Base-by-base conservation (phyloP, 2,113 vertebrate species). In the Passer montanus region DNA sequence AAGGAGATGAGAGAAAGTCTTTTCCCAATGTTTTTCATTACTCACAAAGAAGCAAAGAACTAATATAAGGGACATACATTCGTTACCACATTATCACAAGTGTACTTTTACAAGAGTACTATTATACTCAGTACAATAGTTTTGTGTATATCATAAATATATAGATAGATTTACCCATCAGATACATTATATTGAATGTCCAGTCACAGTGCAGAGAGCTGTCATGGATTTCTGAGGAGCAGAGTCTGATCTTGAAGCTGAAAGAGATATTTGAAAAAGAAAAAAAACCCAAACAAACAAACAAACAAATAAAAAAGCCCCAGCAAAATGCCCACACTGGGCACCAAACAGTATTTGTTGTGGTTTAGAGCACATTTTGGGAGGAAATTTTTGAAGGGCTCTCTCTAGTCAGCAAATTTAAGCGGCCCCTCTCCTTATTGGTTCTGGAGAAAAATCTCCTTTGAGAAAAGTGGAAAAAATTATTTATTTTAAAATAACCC, bases 261-360 rank as follows among this genome's bases (percentile, higher is more conserved):
- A 84, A 74, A 46, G 10, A 49, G 2, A 15, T 62, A 30, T 2
- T 44, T 6, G 23, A 59, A 59, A 22, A 5, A 59, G 26, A 59
- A 49, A 41, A 41, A 37, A 50, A 24, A 55, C 35, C 35, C 39
- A 41, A 41, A 41, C 39, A 41, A 41, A 41, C 39, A 41, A 41
- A 44, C 43, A 33, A 22, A 9, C 17, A 20, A 5, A 24, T 24
- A 41, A 41, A 41, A 41, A 41, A 46, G 19, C 18, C 44, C 39
- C 11, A 6, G 10, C 20, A 47, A 47, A 47, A 11, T 3, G 9
- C 6, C 7, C 21, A 4, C 0, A 0, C 3, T 26, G 16, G 17
- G 28, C 0, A 3, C 21, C 12, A 41, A 63, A 41, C 3, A 43
- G 8, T 13, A 21, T 41, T 78, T 78, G 8, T 22, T 6, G 1